These are phyloP conservation scores for Varecia variegata DNA, from an alignment of 2,797 vertebrate species.

Conservation along the genomic window DNA sequence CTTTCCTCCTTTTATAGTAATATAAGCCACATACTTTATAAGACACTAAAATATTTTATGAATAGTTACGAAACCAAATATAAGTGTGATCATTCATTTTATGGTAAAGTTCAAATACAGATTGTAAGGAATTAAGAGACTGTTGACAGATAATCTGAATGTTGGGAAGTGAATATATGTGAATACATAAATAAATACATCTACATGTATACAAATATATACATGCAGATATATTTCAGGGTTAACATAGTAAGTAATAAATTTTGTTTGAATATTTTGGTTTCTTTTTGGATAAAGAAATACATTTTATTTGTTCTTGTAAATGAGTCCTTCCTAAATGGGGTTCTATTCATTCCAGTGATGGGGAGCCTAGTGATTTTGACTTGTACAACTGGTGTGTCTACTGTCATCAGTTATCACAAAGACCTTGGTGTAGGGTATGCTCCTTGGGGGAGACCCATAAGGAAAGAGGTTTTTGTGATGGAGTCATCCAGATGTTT, in stretches of 20 bases:
- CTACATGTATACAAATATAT: neutral
- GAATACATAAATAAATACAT: neutral
- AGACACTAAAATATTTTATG: constrained; percentile 57
- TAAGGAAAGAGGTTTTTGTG: neutral
- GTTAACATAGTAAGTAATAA: neutral
- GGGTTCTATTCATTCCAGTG: neutral
- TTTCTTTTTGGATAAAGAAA: neutral
- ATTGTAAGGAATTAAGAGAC: constrained; percentile 37
- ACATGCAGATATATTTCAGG: neutral
- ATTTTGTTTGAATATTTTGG: constrained; percentile 11
- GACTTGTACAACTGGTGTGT: neutral
- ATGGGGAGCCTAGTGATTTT: neutral
- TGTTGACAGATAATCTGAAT: neutral
- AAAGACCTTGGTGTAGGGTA: neutral
- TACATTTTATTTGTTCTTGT: neutral
- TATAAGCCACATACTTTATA: constrained; percentile 40
- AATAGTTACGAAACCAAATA: constrained; percentile 50
- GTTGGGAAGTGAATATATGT: neutral
- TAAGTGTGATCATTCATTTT: constrained; percentile 50
- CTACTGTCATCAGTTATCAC: neutral
- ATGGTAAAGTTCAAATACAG: neutral
- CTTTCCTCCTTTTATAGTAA: constrained; percentile 45
- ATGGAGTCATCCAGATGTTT: constrained; percentile 29
- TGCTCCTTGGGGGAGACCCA: neutral
- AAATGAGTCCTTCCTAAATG: neutral